These are phyloP conservation scores for Melipona bicolor DNA, from an alignment of 2,888 invertebrate species.

Conservation along the genomic window DNA sequence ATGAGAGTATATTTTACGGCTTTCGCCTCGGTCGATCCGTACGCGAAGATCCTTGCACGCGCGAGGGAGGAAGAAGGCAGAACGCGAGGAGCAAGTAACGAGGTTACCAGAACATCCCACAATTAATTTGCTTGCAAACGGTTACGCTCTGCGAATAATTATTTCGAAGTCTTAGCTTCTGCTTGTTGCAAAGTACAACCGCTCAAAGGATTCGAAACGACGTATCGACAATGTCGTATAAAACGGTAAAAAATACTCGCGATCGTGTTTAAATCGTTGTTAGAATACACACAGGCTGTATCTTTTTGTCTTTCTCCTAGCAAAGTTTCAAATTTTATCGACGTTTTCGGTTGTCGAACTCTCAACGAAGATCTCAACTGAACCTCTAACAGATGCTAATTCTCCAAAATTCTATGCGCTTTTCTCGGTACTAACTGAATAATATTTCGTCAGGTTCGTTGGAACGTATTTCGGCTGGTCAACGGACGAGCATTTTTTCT, in stretches of 20 bases:
- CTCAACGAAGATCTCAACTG: neutral
- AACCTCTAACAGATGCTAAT: neutral
- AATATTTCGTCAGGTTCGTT: neutral
- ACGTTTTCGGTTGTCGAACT: no score
- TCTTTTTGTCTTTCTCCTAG: neutral
- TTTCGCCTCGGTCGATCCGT: constrained; percentile 18
- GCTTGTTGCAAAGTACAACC: constrained; percentile 35
- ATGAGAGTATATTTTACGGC: constrained; percentile 47
- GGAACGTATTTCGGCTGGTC: neutral
- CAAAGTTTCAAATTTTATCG: neutral
- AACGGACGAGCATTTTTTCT: constrained; percentile 13
- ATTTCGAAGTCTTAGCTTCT: constrained; percentile 55
- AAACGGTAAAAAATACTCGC: constrained; percentile 7
- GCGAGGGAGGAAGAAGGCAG: constrained; percentile 33
- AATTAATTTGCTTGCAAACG: constrained; percentile 77
- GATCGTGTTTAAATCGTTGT: neutral
- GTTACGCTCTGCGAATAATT: constrained; percentile 70
- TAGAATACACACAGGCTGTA: no score
- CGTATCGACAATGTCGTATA: constrained; percentile 24
- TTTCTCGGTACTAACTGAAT: neutral
- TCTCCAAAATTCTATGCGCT: neutral
- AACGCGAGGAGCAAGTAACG: constrained; percentile 70
- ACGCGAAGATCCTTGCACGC: constrained; percentile 45
- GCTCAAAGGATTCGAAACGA: constrained; percentile 24
- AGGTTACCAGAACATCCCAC: constrained; percentile 77